Evolutionary conservation across 2,113 vertebrate genomes (phyloP).

Genomic region (Otolemur garnettii): DNA sequence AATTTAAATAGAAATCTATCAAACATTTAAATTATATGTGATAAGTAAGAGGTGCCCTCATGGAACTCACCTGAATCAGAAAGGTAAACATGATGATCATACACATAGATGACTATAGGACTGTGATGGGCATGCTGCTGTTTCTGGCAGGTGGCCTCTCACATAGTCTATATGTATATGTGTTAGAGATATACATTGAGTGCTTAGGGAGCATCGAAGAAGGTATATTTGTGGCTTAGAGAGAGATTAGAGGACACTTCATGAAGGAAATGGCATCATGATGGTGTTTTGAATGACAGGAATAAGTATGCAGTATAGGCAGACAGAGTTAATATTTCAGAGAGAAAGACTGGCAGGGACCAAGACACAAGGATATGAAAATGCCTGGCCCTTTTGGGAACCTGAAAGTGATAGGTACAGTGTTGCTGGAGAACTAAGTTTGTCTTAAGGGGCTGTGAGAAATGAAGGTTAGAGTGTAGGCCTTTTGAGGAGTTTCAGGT

Average conservation of each 20-base stretch:
- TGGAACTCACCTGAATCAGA: not conserved
- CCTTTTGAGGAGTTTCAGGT: not conserved
- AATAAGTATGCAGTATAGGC: not conserved
- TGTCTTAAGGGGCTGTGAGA: not conserved
- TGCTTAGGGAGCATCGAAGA: not conserved
- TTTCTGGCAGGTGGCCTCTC: not conserved
- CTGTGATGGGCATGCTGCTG: not conserved
- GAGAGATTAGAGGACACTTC: not conserved
- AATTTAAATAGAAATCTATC: not conserved
- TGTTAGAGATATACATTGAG: not conserved
- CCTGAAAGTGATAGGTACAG: not conserved
- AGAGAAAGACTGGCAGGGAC: not conserved
- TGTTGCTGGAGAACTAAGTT: not conserved
- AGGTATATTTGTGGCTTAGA: not conserved
- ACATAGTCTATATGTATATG: not conserved
- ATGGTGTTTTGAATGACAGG: not conserved
- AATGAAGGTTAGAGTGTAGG: not conserved
- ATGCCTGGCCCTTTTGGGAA: not conserved
- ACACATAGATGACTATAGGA: not conserved
- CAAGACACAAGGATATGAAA: not conserved
- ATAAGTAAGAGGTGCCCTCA: not conserved
- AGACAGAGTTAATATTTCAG: not conserved
- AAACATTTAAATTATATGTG: not conserved
- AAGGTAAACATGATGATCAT: not conserved
- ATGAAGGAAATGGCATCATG: not conserved